Evolutionary conservation across 2,113 vertebrate genomes (phyloP), one percentile per base, ranked within the genome.

Genomic region (Plestiodon gilberti): DNA sequence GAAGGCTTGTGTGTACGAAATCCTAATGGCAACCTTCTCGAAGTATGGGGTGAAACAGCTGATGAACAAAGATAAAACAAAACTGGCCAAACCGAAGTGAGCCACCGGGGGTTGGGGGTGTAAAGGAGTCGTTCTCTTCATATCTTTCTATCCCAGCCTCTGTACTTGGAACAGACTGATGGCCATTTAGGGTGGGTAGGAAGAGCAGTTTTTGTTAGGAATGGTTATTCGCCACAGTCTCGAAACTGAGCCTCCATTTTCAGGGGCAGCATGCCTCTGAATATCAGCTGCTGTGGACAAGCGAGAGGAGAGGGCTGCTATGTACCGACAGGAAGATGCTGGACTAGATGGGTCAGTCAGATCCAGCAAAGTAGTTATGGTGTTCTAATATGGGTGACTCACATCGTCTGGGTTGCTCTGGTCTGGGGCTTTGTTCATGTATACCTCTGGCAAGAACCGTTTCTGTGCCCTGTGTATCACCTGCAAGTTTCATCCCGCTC

Each of bases 261-360:
- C 20, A 30, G 25, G 28, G 23, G 78, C 33, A 80, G 59, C 40
- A 9, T 64, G 40, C 30, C 18, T 25, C 23, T 38, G 28, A 65
- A 65, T 65, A 65, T 23, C 64, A 65, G 9, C 64, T 64, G 43
- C 43, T 48, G 8, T 22, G 70, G 18, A 35, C 40, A 23, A 35
- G 35, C 20, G 18, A 20, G 40, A 40, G 70, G 35, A 73, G 3
- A 23, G 2, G 9, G 28, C 74, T 38, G 4, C 7, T 33, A 5
- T 2, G 7, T 18, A n/a, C 67, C 23, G 10, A 30, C 13, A 69
- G n/a, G 10, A 33, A 14, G n/a, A 69, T 2, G 2, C 67, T 5
- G 3, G 17, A 8, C 20, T 5, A 18, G n/a, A 18, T 8, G 6
- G 10, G 28, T 1, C 9, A 1, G 22, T 9, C 6, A 3, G 43